Percentiles rank a stretch among this genome's conserved stretches.
Evolutionary conservation across 2,797 vertebrate genomes (phyloP).

Genomic region (Neosilurus hyrtlii): DNA sequence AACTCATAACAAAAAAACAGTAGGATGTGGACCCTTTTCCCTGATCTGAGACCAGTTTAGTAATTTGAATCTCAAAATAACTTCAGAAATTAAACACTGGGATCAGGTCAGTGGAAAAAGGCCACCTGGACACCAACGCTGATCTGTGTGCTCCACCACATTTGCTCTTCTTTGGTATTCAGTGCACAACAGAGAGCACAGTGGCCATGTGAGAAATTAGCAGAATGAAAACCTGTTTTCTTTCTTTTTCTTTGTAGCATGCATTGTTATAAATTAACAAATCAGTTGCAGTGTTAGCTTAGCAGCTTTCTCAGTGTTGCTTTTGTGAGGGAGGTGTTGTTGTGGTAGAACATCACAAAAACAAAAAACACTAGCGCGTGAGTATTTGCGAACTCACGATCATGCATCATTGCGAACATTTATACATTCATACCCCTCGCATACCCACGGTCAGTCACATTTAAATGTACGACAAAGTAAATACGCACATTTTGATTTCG

Average conservation of each 20-base stretch:
- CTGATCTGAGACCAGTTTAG: background rate
- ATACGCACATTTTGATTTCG: background rate
- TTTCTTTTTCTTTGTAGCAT: background rate
- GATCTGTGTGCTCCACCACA: conserved; percentile 30
- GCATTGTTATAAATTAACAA: background rate
- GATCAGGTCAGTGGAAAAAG: conserved; percentile 20
- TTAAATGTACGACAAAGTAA: background rate
- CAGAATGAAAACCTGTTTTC: background rate
- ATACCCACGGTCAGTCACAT: background rate
- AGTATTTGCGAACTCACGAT: background rate
- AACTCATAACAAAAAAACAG: conserved; percentile 24
- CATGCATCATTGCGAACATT: background rate
- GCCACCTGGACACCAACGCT: background rate
- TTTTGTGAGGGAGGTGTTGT: conserved; percentile 24
- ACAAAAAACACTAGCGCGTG: conserved; percentile 30
- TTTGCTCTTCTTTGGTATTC: background rate
- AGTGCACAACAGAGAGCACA: background rate
- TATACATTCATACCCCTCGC: background rate
- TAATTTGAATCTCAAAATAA: background rate
- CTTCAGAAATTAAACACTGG: background rate
- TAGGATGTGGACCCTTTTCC: conserved; percentile 31
- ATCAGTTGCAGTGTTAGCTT: background rate
- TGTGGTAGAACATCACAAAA: conserved; percentile 2
- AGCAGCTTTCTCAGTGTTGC: conserved; percentile 35
- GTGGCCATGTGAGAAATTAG: conserved; percentile 4